Evolutionary conservation across 2,113 vertebrate species (phyloP).

Genomic region (Ardeotis arabs): DNA sequence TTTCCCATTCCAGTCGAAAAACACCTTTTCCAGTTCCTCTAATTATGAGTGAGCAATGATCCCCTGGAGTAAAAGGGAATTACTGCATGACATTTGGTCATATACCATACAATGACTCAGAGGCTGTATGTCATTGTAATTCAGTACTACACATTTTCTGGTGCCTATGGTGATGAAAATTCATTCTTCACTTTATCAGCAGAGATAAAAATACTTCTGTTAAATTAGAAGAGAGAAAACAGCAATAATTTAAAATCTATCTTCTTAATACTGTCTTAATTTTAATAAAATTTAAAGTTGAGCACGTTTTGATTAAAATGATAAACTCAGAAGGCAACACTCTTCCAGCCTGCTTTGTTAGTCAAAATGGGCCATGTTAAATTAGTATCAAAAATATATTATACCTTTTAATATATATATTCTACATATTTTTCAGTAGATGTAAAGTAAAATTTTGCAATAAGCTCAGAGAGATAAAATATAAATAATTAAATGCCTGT

Average conservation of each 20-base stretch:
- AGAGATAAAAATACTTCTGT: background rate
- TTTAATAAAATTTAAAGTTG: background rate
- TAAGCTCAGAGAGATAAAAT: background rate
- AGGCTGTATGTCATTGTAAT: background rate
- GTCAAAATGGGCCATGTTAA: background rate
- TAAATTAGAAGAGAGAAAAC: background rate
- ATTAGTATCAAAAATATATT: background rate
- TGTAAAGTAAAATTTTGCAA: background rate
- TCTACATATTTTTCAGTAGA: background rate
- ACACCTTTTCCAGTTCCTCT: background rate
- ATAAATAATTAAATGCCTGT: background rate
- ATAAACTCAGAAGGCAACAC: background rate
- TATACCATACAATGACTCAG: background rate
- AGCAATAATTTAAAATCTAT: background rate
- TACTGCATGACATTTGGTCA: conserved; percentile 15
- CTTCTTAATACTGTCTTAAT: background rate
- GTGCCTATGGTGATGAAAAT: background rate
- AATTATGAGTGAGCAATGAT: conserved; percentile 9
- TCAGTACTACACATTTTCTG: conserved; percentile 1
- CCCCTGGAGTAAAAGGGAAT: background rate
- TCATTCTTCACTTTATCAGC: background rate
- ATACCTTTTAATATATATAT: background rate
- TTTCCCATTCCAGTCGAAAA: background rate
- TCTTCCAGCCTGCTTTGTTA: background rate
- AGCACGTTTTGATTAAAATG: background rate